Base-by-base conservation (phyloP, 1,140 invertebrate species). In the Ceratosolen fusciceps region DNA sequence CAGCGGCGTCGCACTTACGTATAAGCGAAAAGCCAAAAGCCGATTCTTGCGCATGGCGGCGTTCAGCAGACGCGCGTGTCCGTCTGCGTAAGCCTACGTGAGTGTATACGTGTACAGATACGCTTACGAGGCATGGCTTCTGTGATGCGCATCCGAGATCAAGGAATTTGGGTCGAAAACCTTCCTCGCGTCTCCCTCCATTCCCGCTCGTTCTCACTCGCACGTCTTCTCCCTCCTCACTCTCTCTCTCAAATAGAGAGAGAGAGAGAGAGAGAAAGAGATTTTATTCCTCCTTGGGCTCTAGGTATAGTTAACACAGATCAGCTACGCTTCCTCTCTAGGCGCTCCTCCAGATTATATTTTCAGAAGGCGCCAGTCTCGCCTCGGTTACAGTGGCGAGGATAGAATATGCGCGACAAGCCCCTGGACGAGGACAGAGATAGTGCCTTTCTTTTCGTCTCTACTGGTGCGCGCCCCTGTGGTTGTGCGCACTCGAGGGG, bases 281-380 rank as follows among this genome's bases (percentile, higher is more conserved):
- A n/a, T n/a, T n/a, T n/a, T n/a, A n/a, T n/a, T n/a, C 24, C 73
- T 56, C 75, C 68, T 14, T 24, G 60, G 52, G 31, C 26, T 52
- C 31, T 58, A 56, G 65, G 65, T 39, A 72, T 67, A 67, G 47
- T 43, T 54, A 26, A 31, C 62, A 54, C 39, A 39, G 49, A 39
- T 73, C 26, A 34, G 52, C 29, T 14, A 34, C 43, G 14, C 71
- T 58, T 73, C 34, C 73, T 49, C 52, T 74, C 58, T 75, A 49
- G 74, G 24, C 67, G 65, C 76, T 77, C 29, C 54, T 37, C 24
- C 19, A 67, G 65, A 71, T 80, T 74, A 71, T 80, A 80, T 80
- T 80, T 80, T 75, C 78, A 80, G 78, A 80, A 75, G 78, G 72
- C 78, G 78, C 77, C 77, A 68, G 77, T 65, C 70, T 49, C 19